Conservation (phyloP, 2,113 vertebrate species). For the Sus scrofa region DNA sequence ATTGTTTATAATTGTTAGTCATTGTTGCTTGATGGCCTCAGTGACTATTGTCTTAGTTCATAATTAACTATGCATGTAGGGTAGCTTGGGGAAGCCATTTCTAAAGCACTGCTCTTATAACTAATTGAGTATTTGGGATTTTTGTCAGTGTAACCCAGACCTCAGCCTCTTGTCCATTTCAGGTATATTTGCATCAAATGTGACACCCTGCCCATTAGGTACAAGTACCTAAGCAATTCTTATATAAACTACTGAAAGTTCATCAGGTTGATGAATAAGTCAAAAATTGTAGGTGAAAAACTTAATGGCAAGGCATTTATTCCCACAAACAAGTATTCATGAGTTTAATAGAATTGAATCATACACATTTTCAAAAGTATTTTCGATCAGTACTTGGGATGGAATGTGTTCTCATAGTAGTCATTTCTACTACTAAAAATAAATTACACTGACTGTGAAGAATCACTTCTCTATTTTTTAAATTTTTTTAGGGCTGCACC, state of each 20-base stretch:
- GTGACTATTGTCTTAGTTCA: background rate
- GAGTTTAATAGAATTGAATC: conserved; percentile 18
- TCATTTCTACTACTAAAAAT: conserved; percentile 39
- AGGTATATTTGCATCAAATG: conserved; percentile 9
- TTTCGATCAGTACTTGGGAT: background rate
- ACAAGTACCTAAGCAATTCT: conserved; percentile 14
- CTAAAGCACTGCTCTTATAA: conserved; percentile 9
- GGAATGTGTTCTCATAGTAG: background rate
- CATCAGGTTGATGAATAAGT: conserved; percentile 8
- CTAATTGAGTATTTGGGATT: conserved; percentile 23
- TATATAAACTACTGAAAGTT: background rate
- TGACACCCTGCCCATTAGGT: background rate
- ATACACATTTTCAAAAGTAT: background rate
- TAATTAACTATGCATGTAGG: conserved; percentile 20
- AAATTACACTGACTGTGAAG: background rate
- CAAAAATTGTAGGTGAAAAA: background rate
- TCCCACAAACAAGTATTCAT: background rate
- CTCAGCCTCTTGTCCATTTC: conserved; percentile 15
- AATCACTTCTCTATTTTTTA: conserved; percentile 31
- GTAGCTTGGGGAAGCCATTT: background rate
- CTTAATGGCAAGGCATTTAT: conserved; percentile 17
- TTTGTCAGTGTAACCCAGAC: background rate
- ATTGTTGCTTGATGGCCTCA: conserved; percentile 29
- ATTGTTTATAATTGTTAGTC: conserved; percentile 16
- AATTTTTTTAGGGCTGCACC: too few relatives aligned